Evolutionary conservation across 2,888 invertebrate genomes (phyloP).

Genomic region (Xanthorhoe designata): DNA sequence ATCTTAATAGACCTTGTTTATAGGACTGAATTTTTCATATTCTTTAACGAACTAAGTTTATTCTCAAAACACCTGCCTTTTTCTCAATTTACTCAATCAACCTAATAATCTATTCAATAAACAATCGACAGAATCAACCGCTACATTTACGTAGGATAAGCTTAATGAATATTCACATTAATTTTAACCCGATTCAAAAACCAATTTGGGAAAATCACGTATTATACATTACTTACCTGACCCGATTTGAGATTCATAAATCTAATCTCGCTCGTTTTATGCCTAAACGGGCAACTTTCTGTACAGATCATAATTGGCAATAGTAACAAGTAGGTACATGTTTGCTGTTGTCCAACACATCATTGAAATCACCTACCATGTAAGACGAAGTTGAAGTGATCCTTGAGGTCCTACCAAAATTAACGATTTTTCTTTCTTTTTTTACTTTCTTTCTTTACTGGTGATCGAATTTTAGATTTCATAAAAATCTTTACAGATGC

Average conservation of each 20-base stretch:
- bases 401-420: too few species aligned
- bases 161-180: slow-evolving; percentile 33
- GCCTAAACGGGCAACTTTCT: slow-evolving; percentile 13
- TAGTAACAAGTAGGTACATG: neutral
- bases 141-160: slow-evolving; percentile 26
- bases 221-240: slow-evolving; percentile 39
- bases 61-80: neutral
- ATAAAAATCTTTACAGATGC: too few species aligned
- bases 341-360: too few species aligned
- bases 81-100: neutral
- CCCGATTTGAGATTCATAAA: slow-evolving; percentile 57
- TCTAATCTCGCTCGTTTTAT: slow-evolving; percentile 44
- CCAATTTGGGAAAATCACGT: slow-evolving; percentile 36
- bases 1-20: too few species aligned
- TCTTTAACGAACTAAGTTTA: neutral
- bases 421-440: too few species aligned
- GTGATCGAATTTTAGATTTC: too few species aligned
- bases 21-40: too few species aligned
- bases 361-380: too few species aligned
- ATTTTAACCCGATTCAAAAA: slow-evolving; percentile 35
- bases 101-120: slow-evolving; percentile 26
- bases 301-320: neutral
- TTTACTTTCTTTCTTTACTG: too few species aligned
- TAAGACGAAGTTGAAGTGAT: too few species aligned
- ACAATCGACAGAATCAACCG: slow-evolving; percentile 21